phyloP scores from a whole-genome alignment of 2,888 invertebrate genomes.

The Villa cingulata region DNA sequence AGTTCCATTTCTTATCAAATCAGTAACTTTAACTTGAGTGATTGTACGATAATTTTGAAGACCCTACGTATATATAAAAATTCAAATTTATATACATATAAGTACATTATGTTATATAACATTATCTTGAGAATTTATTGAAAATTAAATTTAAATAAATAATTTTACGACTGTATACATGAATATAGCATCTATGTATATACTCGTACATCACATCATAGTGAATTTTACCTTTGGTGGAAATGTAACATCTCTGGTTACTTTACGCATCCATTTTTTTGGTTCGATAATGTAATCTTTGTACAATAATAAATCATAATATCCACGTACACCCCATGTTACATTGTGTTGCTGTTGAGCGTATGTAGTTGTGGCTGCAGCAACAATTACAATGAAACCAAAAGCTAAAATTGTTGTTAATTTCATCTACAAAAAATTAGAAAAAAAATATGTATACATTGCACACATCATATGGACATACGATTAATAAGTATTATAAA shows the following conservation, averaged over 20 bases:
- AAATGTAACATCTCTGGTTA: constrained; percentile 13
- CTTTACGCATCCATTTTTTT: constrained; percentile 10
- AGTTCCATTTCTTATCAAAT: constrained; percentile 15
- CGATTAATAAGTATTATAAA: too few relatives aligned
- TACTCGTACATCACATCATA: too few relatives aligned
- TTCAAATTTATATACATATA: not conserved
- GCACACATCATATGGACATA: too few relatives aligned
- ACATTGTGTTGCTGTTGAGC: constrained; percentile 17
- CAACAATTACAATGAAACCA: not conserved
- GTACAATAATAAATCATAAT: constrained; percentile 15
- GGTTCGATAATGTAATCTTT: constrained; percentile 10
- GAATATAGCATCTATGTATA: too few relatives aligned
- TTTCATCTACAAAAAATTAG: not conserved
- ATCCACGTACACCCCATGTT: constrained; percentile 20
- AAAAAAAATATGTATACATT: not conserved
- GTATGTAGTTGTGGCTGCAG: not conserved
- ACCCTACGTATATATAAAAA: not conserved
- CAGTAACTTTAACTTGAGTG: not conserved
- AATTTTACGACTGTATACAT: too few relatives aligned
- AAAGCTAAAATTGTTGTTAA: not conserved
- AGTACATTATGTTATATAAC: not conserved
- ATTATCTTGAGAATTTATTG: too few relatives aligned
- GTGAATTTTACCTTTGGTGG: constrained; percentile 18
- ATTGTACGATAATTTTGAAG: not conserved
- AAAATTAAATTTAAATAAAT: too few relatives aligned